phyloP scores from a whole-genome alignment of 2,888 invertebrate species.

The Hydraecia micacea region DNA sequence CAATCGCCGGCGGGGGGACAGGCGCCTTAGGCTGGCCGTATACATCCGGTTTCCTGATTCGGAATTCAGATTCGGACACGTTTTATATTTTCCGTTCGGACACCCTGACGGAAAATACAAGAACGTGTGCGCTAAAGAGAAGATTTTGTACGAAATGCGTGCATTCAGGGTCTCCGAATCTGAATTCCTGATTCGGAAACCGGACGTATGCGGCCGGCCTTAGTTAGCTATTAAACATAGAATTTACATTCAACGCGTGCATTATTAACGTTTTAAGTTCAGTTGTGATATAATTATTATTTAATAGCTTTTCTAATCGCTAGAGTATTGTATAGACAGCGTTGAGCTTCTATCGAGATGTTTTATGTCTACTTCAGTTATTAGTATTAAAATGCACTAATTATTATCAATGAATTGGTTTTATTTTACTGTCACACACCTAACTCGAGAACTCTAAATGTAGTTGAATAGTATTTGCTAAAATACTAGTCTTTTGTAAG shows the following conservation, averaged over 20 bases:
- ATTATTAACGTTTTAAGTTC: conserved; percentile 59
- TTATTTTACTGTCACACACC: conserved; percentile 3
- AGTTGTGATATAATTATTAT: conserved; percentile 60
- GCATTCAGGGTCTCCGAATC: too few relatives aligned
- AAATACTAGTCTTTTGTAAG: background rate
- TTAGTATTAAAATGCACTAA: conserved; percentile 63
- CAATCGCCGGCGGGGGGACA: too few relatives aligned
- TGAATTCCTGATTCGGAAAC: too few relatives aligned
- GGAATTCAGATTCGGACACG: too few relatives aligned
- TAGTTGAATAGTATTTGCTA: background rate
- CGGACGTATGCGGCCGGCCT: too few relatives aligned
- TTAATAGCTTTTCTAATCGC: conserved; percentile 58
- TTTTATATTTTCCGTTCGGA: too few relatives aligned
- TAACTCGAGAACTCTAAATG: background rate
- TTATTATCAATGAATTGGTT: conserved; percentile 38
- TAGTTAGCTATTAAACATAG: background rate
- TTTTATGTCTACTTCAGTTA: conserved; percentile 62
- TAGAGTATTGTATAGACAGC: conserved; percentile 44
- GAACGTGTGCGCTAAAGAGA: too few relatives aligned
- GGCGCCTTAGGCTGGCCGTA: too few relatives aligned
- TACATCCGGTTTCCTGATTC: too few relatives aligned
- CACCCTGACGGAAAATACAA: too few relatives aligned
- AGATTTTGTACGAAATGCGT: too few relatives aligned
- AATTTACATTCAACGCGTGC: conserved; percentile 27
- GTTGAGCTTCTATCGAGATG: conserved; percentile 39